A percentile compares a stretch with the other conserved stretches of the same genome.
Conservation (phyloP, 1,140 invertebrate species). For the Anastatus disparis region DNA sequence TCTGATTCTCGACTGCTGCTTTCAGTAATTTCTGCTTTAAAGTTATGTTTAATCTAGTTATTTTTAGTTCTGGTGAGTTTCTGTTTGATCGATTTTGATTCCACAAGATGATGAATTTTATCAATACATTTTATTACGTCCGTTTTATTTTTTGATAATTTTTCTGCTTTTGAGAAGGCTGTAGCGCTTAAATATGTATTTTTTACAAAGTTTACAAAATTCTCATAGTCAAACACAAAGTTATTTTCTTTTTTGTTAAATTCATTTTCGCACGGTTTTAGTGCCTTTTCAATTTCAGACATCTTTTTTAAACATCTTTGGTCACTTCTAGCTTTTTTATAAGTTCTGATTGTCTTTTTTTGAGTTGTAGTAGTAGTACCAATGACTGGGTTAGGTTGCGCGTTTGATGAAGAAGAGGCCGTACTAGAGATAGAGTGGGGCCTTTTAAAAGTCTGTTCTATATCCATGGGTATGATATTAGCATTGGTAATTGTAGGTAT, state of each 20-base stretch:
- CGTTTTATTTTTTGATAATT: neutral
- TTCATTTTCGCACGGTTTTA: neutral
- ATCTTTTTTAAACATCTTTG: no score
- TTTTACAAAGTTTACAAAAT: neutral
- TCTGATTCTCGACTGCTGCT: neutral
- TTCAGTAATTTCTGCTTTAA: neutral
- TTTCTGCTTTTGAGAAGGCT: neutral
- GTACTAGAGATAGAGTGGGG: no score
- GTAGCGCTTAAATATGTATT: neutral
- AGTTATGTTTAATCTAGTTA: neutral
- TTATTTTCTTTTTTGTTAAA: neutral
- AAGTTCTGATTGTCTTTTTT: no score
- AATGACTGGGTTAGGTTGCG: no score
- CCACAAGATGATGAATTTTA: neutral
- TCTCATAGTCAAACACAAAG: no score
- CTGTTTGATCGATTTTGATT: neutral
- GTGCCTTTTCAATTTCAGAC: neutral
- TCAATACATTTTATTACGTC: neutral
- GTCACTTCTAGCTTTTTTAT: no score
- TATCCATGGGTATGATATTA: no score
- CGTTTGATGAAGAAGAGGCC: no score
- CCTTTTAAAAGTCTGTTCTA: no score
- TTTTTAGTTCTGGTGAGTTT: neutral
- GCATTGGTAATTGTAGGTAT: no score
- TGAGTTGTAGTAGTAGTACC: no score